Percentiles rank a stretch among this genome's conserved stretches.
Conservation (phyloP, 1,140 invertebrate species). For the Mercenaria mercenaria region DNA sequence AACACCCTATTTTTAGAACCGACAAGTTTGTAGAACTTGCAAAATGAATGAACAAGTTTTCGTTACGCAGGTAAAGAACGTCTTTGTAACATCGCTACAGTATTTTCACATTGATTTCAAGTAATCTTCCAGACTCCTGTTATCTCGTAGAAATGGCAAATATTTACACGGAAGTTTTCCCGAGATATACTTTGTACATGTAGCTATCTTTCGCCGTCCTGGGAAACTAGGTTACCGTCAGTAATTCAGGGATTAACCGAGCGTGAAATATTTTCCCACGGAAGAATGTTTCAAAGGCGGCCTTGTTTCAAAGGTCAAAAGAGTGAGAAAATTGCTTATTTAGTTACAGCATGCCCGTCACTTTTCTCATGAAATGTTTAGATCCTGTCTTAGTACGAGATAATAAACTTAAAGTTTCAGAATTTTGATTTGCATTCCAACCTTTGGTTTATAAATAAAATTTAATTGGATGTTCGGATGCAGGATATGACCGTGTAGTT, state of each 20-base stretch:
- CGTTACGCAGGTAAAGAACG: slow-evolving; percentile 75
- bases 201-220: not conserved
- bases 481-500: no score
- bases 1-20: not conserved
- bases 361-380: slow-evolving; percentile 26
- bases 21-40: slow-evolving; percentile 61
- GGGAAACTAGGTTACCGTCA: slow-evolving; percentile 53
- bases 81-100: not conserved
- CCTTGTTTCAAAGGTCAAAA: slow-evolving; percentile 52
- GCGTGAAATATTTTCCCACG: slow-evolving; percentile 69
- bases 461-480: not conserved
- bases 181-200: not conserved
- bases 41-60: slow-evolving; percentile 79
- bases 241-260: slow-evolving; percentile 31
- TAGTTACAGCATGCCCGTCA: not conserved
- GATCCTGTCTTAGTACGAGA: not conserved
- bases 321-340: slow-evolving; percentile 19
- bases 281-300: slow-evolving; percentile 54
- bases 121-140: not conserved
- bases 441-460: not conserved
- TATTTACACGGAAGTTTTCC: slow-evolving; percentile 1
- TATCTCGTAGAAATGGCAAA: not conserved
- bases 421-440: not conserved
- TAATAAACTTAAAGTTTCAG: not conserved
- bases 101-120: not conserved